phyloP scores from a whole-genome alignment of 37 sponge, comb jelly and placozoan genomes.

The Sycon ciliatum region DNA sequence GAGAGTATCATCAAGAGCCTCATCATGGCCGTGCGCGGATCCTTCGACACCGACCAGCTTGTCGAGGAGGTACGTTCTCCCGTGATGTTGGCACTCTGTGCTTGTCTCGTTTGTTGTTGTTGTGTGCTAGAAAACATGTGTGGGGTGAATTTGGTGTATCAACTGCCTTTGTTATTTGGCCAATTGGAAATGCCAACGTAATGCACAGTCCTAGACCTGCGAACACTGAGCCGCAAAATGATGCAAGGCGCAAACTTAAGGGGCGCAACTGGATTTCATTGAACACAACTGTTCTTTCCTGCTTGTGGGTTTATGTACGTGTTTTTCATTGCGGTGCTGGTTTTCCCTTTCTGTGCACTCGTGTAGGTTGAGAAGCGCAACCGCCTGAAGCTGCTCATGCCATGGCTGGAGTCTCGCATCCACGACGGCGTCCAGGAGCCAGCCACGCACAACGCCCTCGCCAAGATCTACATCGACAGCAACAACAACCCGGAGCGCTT shows the following conservation, averaged over 20 bases:
- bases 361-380: slow-evolving; percentile 31
- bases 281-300: too few relatives aligned
- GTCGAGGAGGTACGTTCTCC: slow-evolving; percentile 97
- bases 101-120: too few relatives aligned
- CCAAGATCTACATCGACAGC: slow-evolving; percentile 98
- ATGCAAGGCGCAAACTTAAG: too few relatives aligned
- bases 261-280: too few relatives aligned
- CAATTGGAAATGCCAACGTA: too few relatives aligned
- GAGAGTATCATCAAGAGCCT: slow-evolving; percentile 97
- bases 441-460: slow-evolving; percentile 98
- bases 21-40: slow-evolving; percentile 79
- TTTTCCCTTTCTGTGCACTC: neutral
- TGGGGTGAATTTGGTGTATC: too few relatives aligned
- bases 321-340: neutral
- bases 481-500: slow-evolving; percentile 99
- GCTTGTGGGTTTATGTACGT: neutral
- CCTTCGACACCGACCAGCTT: slow-evolving; percentile 94
- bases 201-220: too few relatives aligned
- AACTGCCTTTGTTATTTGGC: too few relatives aligned
- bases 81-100: too few relatives aligned
- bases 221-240: too few relatives aligned
- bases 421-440: slow-evolving; percentile 87
- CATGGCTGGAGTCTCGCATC: slow-evolving; percentile 77
- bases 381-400: slow-evolving; percentile 87
- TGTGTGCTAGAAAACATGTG: neutral